Base-by-base conservation (phyloP, 2,113 vertebrate species). In the Pipa parva region DNA sequence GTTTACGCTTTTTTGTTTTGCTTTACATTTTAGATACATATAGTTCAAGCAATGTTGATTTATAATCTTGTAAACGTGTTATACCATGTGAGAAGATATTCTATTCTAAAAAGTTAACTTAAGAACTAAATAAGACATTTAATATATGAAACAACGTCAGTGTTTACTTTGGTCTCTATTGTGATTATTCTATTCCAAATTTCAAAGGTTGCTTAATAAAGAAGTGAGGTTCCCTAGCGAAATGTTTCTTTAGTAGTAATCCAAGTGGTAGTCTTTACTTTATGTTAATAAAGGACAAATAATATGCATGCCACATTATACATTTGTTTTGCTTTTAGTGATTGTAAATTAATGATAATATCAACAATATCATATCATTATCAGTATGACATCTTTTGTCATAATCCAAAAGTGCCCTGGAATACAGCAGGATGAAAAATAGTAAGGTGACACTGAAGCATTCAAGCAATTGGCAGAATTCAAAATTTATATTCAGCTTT, bases 131-230 rank as follows among this genome's bases (percentile, higher is more conserved):
- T 84, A 85, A 87, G 83, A 86, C 82, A 84, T 80, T 87, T 84
- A 88, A 84, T 83, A 86, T 80, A 78, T 64, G 82, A 7, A 84
- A 48, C 8, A 52, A 84, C n/a, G 81, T 84, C 80, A 83, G 83
- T 83, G 84, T 85, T 89, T 83, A 84, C 84, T 90, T 90, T 90
- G 86, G 88, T 89, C 83, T 90, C 82, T 79, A 83, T 77, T 78
- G 84, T 79, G 79, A 76, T 79, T 80, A 80, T 73, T 81, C 76
- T 82, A 79, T 83, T 80, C 79, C 62, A 71, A 81, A 74, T 80
- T 83, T 74, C 74, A 84, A 80, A 69, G 63, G 76, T 79, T 52
- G 78, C 65, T 79, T 78, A 76, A 77, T 79, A 79, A 81, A 85
- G 78, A 71, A 24, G 6, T 29, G 2, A 8, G 21, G 63, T 74